Base-by-base conservation (phyloP, 2,113 vertebrate genomes). In the Malurus elegans region DNA sequence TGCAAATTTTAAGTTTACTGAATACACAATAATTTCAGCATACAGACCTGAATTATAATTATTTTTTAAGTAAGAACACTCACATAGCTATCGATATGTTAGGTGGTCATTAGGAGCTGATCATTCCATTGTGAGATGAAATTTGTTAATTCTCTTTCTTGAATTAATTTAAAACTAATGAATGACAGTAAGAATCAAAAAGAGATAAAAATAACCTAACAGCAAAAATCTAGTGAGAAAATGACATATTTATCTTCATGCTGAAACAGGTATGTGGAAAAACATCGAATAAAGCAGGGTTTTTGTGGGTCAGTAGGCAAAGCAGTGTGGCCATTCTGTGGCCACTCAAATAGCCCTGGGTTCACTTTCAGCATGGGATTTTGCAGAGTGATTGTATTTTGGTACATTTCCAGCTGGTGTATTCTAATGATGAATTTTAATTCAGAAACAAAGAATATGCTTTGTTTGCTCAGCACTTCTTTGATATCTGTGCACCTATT, bases 61-160 rank as follows among this genome's bases (percentile, higher is more conserved):
- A 17, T 21, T 50, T 76, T 34, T 65, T 24, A 58, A 71, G 21
- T 12, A 65, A n/a, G 48, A 72, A 83, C 72, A 42, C 28, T 75
- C 57, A 60, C 31, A 47, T 1, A 50, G 29, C 31, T 60, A 84
- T 38, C 0, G 0, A 28, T 4, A 38, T 3, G 2, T 31, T 44
- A 62, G 10, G 21, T 6, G 45, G 32, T n/a, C 56, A 38, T 62
- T 45, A 70, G 65, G 58, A 92, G 32, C 13, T 64, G 73, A 91
- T 70, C 36, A 45, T 15, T 48, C 25, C 53, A 60, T 48, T 58
- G 13, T 28, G 56, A 87, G 44, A 28, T 38, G 28, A 54, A 38
- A 24, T n/a, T 66, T 50, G 8, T 38, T 85, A 62, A 66, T 32
- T 15, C 6, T 42, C 18, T 72, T 56, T 48, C 32, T 42, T 51